Conservation (phyloP, 2,113 vertebrate species). For the Sphyrna mokarran region DNA sequence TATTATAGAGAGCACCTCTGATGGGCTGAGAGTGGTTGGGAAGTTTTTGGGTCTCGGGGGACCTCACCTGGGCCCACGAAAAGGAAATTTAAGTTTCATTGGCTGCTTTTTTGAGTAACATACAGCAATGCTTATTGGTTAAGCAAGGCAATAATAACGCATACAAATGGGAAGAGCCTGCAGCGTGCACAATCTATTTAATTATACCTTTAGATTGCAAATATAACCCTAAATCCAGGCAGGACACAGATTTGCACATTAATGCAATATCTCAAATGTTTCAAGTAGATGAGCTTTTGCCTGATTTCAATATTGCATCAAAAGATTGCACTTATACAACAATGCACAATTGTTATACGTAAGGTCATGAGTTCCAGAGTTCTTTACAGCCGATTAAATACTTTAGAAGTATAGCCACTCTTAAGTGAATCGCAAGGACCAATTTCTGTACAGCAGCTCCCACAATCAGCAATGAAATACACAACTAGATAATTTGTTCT, state of each 20-base stretch:
- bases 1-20: too few relatives aligned
- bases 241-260: neutral
- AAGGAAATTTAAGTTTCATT: neutral
- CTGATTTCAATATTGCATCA: neutral
- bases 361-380: neutral
- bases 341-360: too few relatives aligned
- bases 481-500: neutral
- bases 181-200: neutral
- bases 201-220: neutral
- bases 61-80: too few relatives aligned
- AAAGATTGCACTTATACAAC: neutral
- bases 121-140: neutral
- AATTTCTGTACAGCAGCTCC: neutral
- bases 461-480: neutral
- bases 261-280: neutral
- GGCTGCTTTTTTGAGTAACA: neutral
- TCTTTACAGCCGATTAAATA: neutral
- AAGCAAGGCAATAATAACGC: neutral
- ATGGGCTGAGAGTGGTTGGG: too few relatives aligned
- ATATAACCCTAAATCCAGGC: neutral
- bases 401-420: neutral
- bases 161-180: neutral
- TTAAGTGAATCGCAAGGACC: neutral
- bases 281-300: too few relatives aligned
- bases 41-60: too few relatives aligned